Evolutionary conservation across 2,888 invertebrate species (phyloP).

Genomic region (Drosophila melanosoma): DNA sequence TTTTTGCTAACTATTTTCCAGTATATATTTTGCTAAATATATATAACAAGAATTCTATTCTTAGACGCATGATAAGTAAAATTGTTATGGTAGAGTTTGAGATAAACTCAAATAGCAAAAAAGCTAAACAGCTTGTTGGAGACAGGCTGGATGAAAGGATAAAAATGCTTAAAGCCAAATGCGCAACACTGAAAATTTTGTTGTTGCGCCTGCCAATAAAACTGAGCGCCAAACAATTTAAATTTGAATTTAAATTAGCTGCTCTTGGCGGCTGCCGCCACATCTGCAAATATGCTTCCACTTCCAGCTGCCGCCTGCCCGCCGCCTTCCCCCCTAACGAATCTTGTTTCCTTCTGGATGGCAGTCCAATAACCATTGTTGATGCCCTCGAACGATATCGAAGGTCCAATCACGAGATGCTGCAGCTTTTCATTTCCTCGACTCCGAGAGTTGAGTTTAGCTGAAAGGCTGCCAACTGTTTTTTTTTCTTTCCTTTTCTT

Average conservation of each 20-base stretch:
- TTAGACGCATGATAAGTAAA: not conserved
- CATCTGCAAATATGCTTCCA: slow-evolving; percentile 52
- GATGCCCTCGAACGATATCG: slow-evolving; percentile 71
- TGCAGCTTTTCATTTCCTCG: slow-evolving; percentile 42
- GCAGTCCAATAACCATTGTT: slow-evolving; percentile 44
- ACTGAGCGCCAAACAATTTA: slow-evolving; percentile 70
- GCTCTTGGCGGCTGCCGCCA: slow-evolving; percentile 52
- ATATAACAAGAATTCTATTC: slow-evolving; percentile 4
- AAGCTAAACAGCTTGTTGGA: not conserved
- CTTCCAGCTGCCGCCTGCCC: not conserved
- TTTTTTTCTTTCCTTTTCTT: not conserved
- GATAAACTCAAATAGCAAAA: not conserved
- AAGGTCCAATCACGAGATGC: slow-evolving; percentile 65
- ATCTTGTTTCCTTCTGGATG: not conserved
- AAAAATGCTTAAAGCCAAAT: slow-evolving; percentile 5
- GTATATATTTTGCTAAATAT: slow-evolving; percentile 11
- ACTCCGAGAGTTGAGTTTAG: slow-evolving; percentile 19
- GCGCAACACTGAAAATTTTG: slow-evolving; percentile 25
- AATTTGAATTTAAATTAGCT: slow-evolving; percentile 80
- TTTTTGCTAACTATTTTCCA: slow-evolving; percentile 10
- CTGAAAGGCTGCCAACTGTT: slow-evolving; percentile 57
- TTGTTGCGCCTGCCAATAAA: slow-evolving; percentile 57
- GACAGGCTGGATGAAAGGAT: slow-evolving; percentile 3
- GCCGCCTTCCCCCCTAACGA: not conserved
- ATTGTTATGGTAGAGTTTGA: not conserved